phyloP scores from a whole-genome alignment of 2,797 vertebrate species.

The Setipinna tenuifilis region DNA sequence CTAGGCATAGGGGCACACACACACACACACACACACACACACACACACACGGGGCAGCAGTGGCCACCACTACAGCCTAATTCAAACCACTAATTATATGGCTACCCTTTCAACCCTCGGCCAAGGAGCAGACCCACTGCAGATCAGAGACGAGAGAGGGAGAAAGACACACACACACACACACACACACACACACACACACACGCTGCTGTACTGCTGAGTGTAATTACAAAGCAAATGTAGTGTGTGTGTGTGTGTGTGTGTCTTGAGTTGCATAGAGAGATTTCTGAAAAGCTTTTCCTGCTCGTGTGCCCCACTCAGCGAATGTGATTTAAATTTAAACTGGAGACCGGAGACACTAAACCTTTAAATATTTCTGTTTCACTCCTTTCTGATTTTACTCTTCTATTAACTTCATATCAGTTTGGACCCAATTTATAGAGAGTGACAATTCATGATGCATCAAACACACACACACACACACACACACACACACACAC shows the following conservation, averaged over 20 bases:
- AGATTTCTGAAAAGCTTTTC: not conserved
- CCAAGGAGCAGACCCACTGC: not conserved
- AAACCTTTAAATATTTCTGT: not conserved
- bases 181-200: constrained; percentile 16
- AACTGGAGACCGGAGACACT: too few species aligned
- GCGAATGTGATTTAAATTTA: too few species aligned
- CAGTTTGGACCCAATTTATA: not conserved
- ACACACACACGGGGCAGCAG: not conserved
- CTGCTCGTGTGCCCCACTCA: too few species aligned
- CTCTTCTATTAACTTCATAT: not conserved
- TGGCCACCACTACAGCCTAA: not conserved
- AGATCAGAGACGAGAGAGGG: not conserved
- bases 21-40: not conserved
- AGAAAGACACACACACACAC: not conserved
- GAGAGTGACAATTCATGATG: not conserved
- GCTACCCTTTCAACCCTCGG: not conserved
- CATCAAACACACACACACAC: not conserved
- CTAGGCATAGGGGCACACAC: not conserved
- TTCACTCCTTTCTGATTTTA: not conserved
- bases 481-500: not conserved
- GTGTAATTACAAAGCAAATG: constrained; percentile 4
- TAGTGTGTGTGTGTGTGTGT: not conserved
- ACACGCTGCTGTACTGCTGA: not conserved
- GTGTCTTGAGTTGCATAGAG: not conserved
- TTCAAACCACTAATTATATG: constrained; percentile 20